Evolutionary conservation across 2,888 invertebrate species (phyloP).

Genomic region (Netelia virgata): DNA sequence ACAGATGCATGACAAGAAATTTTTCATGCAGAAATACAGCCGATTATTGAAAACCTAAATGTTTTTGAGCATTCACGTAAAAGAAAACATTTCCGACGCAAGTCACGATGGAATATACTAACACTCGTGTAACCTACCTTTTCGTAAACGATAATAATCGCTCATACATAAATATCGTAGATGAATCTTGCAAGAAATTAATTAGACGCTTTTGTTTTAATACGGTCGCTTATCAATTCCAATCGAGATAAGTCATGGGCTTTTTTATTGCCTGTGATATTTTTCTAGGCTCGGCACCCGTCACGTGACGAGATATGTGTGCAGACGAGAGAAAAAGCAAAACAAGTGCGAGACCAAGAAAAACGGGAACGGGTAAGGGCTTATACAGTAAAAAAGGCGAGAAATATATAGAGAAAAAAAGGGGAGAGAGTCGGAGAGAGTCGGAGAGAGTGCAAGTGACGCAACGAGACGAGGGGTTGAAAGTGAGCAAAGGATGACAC

Average conservation of each 20-base stretch:
- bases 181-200: background rate
- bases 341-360: constrained; percentile 58
- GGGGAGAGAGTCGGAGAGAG: constrained; percentile 43
- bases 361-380: constrained; percentile 41
- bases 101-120: too few relatives aligned
- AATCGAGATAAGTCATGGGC: background rate
- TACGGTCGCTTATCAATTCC: background rate
- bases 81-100: too few relatives aligned
- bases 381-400: constrained; percentile 49
- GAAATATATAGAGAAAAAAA: constrained; percentile 63
- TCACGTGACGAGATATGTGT: constrained; percentile 75
- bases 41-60: too few relatives aligned
- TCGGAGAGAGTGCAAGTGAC: constrained; percentile 25
- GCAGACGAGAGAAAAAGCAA: constrained; percentile 20
- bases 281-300: constrained; percentile 74
- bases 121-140: too few relatives aligned
- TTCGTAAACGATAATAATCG: too few relatives aligned
- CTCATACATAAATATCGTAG: background rate
- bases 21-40: too few relatives aligned
- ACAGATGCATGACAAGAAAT: too few relatives aligned
- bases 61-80: too few relatives aligned
- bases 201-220: background rate
- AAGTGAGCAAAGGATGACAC: constrained; percentile 68
- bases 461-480: constrained; percentile 63
- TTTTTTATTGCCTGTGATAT: constrained; percentile 28